phyloP scores from a whole-genome alignment of 2,113 vertebrate genomes.

The Dunckerocampus dactyliophorus region DNA sequence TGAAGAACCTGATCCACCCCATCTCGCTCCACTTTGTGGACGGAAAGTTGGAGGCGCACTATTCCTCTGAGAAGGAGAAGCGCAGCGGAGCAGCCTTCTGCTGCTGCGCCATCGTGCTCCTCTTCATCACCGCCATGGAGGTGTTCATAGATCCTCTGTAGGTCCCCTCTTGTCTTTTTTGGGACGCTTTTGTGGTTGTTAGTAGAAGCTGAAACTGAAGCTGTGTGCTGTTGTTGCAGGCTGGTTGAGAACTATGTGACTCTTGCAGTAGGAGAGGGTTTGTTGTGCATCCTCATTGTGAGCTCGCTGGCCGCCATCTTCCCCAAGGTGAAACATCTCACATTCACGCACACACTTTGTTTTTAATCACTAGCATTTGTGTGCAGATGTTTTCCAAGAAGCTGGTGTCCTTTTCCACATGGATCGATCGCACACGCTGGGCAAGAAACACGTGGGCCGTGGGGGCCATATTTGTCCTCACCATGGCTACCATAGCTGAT shows the following conservation, averaged over 20 bases:
- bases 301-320: slow-evolving; percentile 90
- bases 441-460: slow-evolving; percentile 94
- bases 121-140: slow-evolving; percentile 83
- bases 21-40: slow-evolving; percentile 84
- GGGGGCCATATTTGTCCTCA: slow-evolving; percentile 89
- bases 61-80: slow-evolving; percentile 90
- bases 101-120: slow-evolving; percentile 85
- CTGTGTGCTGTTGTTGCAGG: slow-evolving; percentile 61
- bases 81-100: slow-evolving; percentile 87
- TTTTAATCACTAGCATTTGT: neutral
- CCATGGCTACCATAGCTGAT: slow-evolving; percentile 85
- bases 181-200: neutral
- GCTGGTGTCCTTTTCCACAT: slow-evolving; percentile 88
- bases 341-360: too few species aligned
- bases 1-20: slow-evolving; percentile 80
- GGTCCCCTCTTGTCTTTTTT: slow-evolving; percentile 21
- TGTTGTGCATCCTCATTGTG: slow-evolving; percentile 84
- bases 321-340: slow-evolving; percentile 77
- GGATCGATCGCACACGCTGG: slow-evolving; percentile 94
- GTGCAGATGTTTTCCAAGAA: slow-evolving; percentile 82
- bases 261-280: slow-evolving; percentile 79
- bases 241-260: slow-evolving; percentile 89
- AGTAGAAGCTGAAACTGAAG: neutral
- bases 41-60: slow-evolving; percentile 80
- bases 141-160: slow-evolving; percentile 86